Evolutionary conservation across 35 echinoderm and acorn worm species (phyloP).

Genomic region (Hemicentrotus pulcherrimus): DNA sequence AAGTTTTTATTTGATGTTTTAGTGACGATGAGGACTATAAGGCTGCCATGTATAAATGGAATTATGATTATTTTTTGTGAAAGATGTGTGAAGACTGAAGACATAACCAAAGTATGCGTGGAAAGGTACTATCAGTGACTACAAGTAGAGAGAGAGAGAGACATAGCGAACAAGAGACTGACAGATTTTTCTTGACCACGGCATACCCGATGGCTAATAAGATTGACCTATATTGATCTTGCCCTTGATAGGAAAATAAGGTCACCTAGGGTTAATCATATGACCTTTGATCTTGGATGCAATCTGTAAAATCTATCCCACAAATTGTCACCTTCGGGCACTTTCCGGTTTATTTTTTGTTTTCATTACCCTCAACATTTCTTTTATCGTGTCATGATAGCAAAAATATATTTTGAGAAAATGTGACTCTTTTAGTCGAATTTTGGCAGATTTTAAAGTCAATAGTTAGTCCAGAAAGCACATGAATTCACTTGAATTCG

Average conservation of each 20-base stretch:
- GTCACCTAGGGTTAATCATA: constrained; percentile 24
- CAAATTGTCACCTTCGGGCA: constrained; percentile 6
- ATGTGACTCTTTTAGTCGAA: not conserved
- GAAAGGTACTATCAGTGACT: no score
- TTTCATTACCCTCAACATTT: not conserved
- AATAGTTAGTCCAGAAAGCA: not conserved
- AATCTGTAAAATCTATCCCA: not conserved
- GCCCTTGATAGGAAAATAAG: not conserved
- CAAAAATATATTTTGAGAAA: not conserved
- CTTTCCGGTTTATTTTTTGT: not conserved
- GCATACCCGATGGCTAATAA: not conserved
- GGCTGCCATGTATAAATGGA: no score
- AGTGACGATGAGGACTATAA: no score
- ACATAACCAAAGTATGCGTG: no score
- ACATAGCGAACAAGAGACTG: not conserved
- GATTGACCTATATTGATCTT: not conserved
- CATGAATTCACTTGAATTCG: not conserved
- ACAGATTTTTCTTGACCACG: not conserved
- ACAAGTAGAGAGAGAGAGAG: no score
- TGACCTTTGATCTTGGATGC: not conserved
- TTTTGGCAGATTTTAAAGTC: not conserved
- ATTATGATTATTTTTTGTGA: no score
- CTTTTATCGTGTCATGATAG: not conserved
- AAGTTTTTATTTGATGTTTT: no score
- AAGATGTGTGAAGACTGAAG: no score